Evolutionary conservation across 2,797 vertebrate genomes (phyloP).

Genomic region (Manis javanica): DNA sequence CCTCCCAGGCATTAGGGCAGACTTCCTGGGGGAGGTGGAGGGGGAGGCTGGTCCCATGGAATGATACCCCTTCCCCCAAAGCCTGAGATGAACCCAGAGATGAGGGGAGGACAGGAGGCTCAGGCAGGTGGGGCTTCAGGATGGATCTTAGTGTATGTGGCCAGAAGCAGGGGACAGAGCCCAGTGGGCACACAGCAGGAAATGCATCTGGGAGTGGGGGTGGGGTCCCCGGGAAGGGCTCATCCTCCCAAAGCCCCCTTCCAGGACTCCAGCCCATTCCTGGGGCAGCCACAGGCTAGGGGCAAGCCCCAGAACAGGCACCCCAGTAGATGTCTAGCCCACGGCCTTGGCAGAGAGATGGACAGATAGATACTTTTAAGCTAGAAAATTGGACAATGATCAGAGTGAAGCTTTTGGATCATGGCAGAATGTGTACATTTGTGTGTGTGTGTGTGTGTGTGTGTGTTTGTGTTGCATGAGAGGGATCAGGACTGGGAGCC

Average conservation of each 20-base stretch:
- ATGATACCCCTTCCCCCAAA: not conserved
- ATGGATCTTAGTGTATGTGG: not conserved
- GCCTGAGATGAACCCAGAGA: not conserved
- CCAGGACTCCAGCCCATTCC: not conserved
- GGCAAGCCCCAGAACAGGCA: conserved; percentile 11
- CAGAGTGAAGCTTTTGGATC: conserved; percentile 11
- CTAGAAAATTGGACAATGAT: conserved; percentile 48
- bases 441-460: too few species aligned
- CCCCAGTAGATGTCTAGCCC: conserved; percentile 5
- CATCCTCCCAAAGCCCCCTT: not conserved
- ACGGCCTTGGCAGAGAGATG: conserved; percentile 55
- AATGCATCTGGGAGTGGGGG: not conserved
- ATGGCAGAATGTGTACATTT: not conserved
- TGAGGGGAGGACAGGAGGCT: rapidly evolving
- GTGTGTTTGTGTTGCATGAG: too few species aligned
- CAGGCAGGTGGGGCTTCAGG: not conserved
- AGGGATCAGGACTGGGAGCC: not conserved
- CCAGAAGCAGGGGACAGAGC: not conserved
- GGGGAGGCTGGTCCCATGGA: not conserved
- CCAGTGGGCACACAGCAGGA: too few species aligned
- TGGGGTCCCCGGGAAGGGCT: not conserved
- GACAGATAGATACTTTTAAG: conserved; percentile 54
- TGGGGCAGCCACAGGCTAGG: not conserved
- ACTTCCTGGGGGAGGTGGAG: conserved; percentile 74
- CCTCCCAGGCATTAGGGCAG: conserved; percentile 83